These are phyloP conservation scores for Candidula unifasciata DNA, from an alignment of 2,888 invertebrate species.

Conservation along the genomic window DNA sequence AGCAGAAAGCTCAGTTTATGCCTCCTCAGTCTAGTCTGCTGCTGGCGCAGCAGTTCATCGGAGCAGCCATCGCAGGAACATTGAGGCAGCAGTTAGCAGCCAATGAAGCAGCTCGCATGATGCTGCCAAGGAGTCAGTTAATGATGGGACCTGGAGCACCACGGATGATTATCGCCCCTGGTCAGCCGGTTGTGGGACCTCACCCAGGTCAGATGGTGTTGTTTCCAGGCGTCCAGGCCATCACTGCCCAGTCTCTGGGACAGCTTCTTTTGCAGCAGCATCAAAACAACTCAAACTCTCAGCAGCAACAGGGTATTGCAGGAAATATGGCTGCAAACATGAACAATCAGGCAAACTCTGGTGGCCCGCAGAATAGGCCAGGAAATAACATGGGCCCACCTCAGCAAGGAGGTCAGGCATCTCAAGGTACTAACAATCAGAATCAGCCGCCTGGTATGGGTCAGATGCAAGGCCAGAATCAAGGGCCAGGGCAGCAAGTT, in stretches of 20 bases:
- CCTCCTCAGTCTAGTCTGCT: conserved; percentile 40
- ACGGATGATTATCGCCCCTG: conserved; percentile 48
- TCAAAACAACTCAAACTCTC: background rate
- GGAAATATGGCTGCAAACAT: background rate
- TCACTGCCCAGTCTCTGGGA: background rate
- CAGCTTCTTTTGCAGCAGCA: conserved; percentile 1
- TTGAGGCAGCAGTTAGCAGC: conserved; percentile 50
- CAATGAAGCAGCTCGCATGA: conserved; percentile 37
- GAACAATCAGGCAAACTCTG: background rate
- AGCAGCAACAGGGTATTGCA: conserved; percentile 12
- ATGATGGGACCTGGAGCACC: conserved; percentile 39
- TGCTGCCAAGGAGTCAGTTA: conserved; percentile 46
- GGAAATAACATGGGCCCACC: background rate
- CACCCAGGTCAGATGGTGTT: conserved; percentile 37
- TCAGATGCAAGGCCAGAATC: background rate
- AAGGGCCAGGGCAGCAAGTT: background rate
- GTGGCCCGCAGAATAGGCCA: conserved; percentile 15
- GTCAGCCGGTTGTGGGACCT: conserved; percentile 46
- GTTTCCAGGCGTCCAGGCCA: conserved; percentile 22
- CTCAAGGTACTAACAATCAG: conserved; percentile 8
- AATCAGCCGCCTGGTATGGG: background rate
- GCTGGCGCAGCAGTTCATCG: conserved; percentile 45
- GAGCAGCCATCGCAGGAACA: conserved; percentile 42
- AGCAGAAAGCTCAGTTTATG: conserved; percentile 42
- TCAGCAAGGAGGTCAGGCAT: conserved; percentile 21